Base-by-base conservation (phyloP, 2,113 vertebrate genomes). In the Anolis carolinensis region DNA sequence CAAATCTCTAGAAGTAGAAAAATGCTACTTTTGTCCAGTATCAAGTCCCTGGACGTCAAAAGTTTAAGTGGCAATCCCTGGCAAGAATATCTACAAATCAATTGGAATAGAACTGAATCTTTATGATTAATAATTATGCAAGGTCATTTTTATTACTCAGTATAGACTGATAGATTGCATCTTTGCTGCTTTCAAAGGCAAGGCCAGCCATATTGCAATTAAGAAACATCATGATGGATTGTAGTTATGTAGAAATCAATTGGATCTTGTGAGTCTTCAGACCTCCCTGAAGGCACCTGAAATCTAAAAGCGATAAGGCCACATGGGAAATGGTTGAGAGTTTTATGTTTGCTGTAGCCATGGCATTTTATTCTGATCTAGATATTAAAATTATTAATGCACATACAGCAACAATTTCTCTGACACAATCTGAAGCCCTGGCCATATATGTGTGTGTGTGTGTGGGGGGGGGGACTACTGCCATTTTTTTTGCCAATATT, bases 201-300 rank as follows among this genome's bases (percentile, higher is more conserved):
- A 55, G 89, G 86, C 68, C 83, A 86, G 71, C 83, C 90, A 65
- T 90, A 92, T 92, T 77, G 63, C 75, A 93, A 91, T 94, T 90
- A 93, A 90, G 83, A 87, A 90, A 81, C 85, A 89, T 77, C 86
- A 91, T 70, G 67, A 93, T 93, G 92, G 92, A 93, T 95, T 80
- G 50, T 90, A 78, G 74, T 70, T 90, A 84, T 86, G 88, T 85
- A 10, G 8, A 90, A 91, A 92, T 93, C 94, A 93, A 87, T 94
- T 87, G 83, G 82, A 91, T 83, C 79, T 82, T 52, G 90, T 80
- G 74, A 67, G 68, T 93, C 1, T 1, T 67, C 91, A 82, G 91
- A 91, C 89, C 85, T 86, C 70, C 76, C 50, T 83, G 75, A 85
- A 91, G 34, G 72, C 85, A 75, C 36, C 84, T 78, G 48, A 77